Base-by-base conservation (phyloP, 2,113 vertebrate genomes). In the Oophaga pumilio region DNA sequence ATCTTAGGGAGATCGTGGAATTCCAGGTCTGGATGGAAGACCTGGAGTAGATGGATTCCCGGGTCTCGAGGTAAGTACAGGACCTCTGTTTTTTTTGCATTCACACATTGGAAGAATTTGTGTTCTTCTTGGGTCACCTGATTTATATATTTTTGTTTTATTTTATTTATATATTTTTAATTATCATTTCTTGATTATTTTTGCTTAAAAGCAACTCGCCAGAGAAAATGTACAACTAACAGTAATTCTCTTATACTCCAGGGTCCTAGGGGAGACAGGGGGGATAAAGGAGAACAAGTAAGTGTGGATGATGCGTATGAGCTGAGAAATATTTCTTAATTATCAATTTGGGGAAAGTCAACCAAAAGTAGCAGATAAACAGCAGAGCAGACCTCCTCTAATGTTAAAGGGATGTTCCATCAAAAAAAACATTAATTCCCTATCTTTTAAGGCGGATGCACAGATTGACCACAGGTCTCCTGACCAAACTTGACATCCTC, bases 231-330 rank as follows among this genome's bases (percentile, higher is more conserved):
- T 4, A 53, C 4, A 78, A 33, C 7, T 60, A 33, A 80, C 9
- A 33, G 43, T 2, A 8, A 28, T 43, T 86, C 49, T 69, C n/a
- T 53, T 26, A 26, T 52, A 56, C 71, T 91, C 60, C 88, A 99
- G 98, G 98, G 98, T 76, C 92, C 92, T 13, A 97, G 96, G 87
- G 98, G 98, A 24, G 94, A 96, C 1, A 91, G 57, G 52, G 98
- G 98, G 14, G 93, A 91, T 73, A 90, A 71, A 0, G 98, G 98
- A 8, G 94, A 97, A 26, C 95, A 92, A 92, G 98, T 99, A 57
- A 95, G 95, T 94, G 87, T 71, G 1, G 2, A 53, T 56, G n/a
- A 33, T 74, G 71, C 9, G 14, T 74, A 43, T 12, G 10, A 66
- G 8, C 53, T 56, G 53, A 8, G 6, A 24, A 10, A 62, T 22